These are phyloP conservation scores for Cliona cf. orientalis DNA, from an alignment of 37 sponge, comb jelly and placozoan genomes.

Conservation along the genomic window DNA sequence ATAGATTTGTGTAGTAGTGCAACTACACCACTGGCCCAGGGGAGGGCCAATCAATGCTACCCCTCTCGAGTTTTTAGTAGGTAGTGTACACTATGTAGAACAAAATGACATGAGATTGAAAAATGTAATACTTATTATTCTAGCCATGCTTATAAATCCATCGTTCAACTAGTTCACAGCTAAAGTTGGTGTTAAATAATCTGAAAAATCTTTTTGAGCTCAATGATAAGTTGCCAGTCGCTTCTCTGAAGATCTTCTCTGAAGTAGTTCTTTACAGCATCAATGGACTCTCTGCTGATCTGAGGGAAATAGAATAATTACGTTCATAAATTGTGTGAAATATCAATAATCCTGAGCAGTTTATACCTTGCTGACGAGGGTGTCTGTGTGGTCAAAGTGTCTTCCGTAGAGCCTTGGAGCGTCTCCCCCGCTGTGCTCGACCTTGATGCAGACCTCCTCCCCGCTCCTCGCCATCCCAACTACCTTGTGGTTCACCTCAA, in stretches of 20 bases:
- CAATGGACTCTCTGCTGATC: conserved; percentile 96
- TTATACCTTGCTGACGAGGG: conserved; percentile 95
- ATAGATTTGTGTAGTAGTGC: too few relatives aligned
- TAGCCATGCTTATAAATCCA: too few relatives aligned
- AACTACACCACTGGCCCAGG: too few relatives aligned
- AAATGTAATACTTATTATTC: too few relatives aligned
- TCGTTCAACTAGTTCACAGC: too few relatives aligned
- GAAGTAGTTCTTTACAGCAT: conserved; percentile 97
- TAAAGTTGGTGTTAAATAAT: too few relatives aligned
- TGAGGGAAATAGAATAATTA: conserved; percentile 11
- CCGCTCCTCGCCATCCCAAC: conserved; percentile 85
- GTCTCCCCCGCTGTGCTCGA: conserved; percentile 86
- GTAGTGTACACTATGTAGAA: too few relatives aligned
- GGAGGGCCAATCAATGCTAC: too few relatives aligned
- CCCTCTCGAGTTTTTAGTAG: too few relatives aligned
- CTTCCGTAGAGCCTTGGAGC: conserved; percentile 94
- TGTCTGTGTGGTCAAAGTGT: conserved; percentile 93
- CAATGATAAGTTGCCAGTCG: conserved; percentile 96
- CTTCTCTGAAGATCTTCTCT: conserved; percentile 87
- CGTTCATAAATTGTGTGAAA: not conserved
- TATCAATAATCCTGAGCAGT: not conserved
- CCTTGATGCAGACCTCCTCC: conserved; percentile 93
- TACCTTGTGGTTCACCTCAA: conserved; percentile 92
- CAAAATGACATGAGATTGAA: too few relatives aligned
- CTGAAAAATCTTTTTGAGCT: conserved; percentile 91